Evolutionary conservation across 1,140 invertebrate species (phyloP), one percentile per base, ranked within the genome.

Genomic region (Eriocheir sinensis): DNA sequence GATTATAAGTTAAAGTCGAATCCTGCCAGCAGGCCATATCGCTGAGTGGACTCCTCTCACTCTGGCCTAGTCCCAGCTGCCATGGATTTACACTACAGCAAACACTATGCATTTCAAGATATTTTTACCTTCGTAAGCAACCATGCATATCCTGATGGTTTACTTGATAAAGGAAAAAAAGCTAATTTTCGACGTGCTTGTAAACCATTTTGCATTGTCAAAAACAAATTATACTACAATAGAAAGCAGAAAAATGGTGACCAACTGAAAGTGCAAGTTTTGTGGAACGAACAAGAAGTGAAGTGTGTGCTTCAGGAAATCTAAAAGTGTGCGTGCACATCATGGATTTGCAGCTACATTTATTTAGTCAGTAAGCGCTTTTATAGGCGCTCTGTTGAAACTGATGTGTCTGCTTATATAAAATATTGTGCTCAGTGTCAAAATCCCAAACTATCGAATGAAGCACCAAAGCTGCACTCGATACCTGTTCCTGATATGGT

Each of bases 401-500:
- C 72, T 85, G 92, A 93, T 86, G 80, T 93, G 92, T 85, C 92
- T 93, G 72, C 79, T 86, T 40, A 44, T 93, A 38, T 93, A 9
- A 93, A 85, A 6, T 83, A 30, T 44, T 85, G 72, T 93, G 34
- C 34, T 15, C 2, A 91, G 36, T 85, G 92, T 85, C 79, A 93
- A 41, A 40, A 41, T 72, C 34, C 72, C 0, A 92, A 2, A n/a
- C 79, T 44, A 44, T 93, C 34, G 83, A 93, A 30, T 48, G 83
- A 53, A 48, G 92, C 83, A 93, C 92, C 44, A 93, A 34, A 93
- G 48, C 30, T 88, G 48, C 92, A 93, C 83, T 85, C 83, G 32
- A 8, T 89, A 88, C 92, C 41, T 93, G 92, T 48, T 93, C 92
- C 92, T 34, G 38, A 88, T 88, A 89, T 48, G 27, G 92, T 93